Evolutionary conservation across 2,113 vertebrate species (phyloP), one percentile per base, ranked within the genome.

Genomic region (Rhipidura dahli): DNA sequence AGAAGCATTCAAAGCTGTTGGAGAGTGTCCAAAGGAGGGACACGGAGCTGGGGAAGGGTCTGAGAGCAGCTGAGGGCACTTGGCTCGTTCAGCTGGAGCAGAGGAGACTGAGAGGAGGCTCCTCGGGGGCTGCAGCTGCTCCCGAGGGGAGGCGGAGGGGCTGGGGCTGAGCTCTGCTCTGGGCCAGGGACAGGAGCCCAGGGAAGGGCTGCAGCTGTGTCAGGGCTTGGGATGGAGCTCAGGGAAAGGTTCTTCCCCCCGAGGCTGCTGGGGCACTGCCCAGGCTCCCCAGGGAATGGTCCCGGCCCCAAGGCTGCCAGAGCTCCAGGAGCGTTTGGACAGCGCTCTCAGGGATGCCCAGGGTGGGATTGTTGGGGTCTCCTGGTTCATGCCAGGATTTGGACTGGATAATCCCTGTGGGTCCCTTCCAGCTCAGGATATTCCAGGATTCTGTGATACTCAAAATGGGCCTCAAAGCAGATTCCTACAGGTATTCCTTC

Each of bases 401-500:
- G 76, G 3, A 3, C 7, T 47, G 9, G 20, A 22, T 50, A 6
- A 4, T 51, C 51, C 39, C 0, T 59, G 39, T 0, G 39, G 23
- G 24, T n/a, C 6, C 11, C 16, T 68, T 3, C 11, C 10, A 4
- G 0, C 39, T 68, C 39, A 31, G 45, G 16, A 12, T 39, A 15
- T 75, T 39, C 28, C 3, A 8, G 24, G 24, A 19, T 47, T 83
- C 47, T 68, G 13, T 53, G 76, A 33, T 37, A 44, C 31, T 59
- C 37, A 44, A 30, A 69, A 18, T 6, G 13, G 44, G 23, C 28
- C 47, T 70, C 24, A 30, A 26, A 47, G 37, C 45, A 61, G 70
- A 9, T 64, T 27, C 37, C 30, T 0, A 0, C 6, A 7, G 57
- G 13, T 61, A 9, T 84, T 87, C 10, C 33, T 31, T n/a, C 60